phyloP scores from a whole-genome alignment of 2,888 invertebrate species.

The Miltochrista miniata region DNA sequence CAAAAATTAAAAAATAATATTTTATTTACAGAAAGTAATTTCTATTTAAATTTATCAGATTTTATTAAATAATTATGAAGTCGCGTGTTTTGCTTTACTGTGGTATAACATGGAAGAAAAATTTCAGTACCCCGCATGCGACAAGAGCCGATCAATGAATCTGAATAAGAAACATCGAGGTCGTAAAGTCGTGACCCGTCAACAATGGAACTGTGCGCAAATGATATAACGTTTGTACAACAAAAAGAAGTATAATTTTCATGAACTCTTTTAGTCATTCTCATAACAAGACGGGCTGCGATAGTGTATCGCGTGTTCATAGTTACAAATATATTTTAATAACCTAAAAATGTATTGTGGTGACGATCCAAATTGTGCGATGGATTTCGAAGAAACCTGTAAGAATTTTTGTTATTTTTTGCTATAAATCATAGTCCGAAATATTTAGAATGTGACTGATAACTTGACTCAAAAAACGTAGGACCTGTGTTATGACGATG shows the following conservation, averaged over 20 bases:
- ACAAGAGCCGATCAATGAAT: neutral
- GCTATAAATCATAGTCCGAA: no score
- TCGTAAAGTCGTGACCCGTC: neutral
- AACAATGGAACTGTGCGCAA: neutral
- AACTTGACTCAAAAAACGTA: no score
- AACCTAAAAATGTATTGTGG: neutral
- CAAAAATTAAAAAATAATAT: no score
- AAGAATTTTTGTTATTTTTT: no score
- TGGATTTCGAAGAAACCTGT: neutral
- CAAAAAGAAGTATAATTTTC: neutral
- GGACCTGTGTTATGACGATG: no score
- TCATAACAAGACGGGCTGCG: neutral
- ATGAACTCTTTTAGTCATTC: neutral
- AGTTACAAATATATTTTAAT: neutral
- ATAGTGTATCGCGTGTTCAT: neutral
- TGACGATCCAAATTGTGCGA: neutral
- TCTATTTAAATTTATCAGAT: no score
- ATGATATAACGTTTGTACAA: neutral
- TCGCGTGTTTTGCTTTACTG: no score
- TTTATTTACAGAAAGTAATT: no score
- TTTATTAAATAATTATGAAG: no score
- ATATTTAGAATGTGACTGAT: no score
- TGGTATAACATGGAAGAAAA: no score
- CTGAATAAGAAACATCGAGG: neutral
- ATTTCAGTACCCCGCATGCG: neutral